Evolutionary conservation across 2,797 vertebrate genomes (phyloP).

Genomic region (Podarcis lilfordi): DNA sequence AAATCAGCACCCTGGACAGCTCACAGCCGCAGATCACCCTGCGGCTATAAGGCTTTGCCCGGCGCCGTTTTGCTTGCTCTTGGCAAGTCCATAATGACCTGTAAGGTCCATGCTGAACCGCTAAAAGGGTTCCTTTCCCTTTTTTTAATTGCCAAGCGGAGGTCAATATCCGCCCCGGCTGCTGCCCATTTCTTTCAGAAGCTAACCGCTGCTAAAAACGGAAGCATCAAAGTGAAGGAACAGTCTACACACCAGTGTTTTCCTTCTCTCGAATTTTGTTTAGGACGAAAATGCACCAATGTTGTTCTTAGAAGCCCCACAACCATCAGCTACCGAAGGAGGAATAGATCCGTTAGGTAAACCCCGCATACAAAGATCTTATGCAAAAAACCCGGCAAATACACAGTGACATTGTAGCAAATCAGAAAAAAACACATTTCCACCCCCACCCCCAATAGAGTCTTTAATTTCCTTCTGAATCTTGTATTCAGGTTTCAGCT

Average conservation of each 20-base stretch:
- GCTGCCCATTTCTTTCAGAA: not conserved
- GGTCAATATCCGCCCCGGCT: not conserved
- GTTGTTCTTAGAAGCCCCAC: not conserved
- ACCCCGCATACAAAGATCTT: not conserved
- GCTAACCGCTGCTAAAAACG: not conserved
- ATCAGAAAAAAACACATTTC: not conserved
- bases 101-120: not conserved
- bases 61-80: not conserved
- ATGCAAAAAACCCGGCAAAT: not conserved
- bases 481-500: not conserved
- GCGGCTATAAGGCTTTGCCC: not conserved
- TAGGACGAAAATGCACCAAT: not conserved
- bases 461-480: not conserved
- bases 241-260: too few relatives aligned
- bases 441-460: not conserved
- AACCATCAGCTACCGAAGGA: not conserved
- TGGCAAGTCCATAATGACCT: not conserved
- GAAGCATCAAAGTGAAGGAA: fast-evolving
- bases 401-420: not conserved
- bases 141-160: not conserved
- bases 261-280: not conserved
- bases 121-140: not conserved
- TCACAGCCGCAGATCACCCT: constrained; percentile 24
- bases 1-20: constrained; percentile 77
- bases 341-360: not conserved